phyloP scores from a whole-genome alignment of 1,140 invertebrate species.

The Tetraneura akinire region DNA sequence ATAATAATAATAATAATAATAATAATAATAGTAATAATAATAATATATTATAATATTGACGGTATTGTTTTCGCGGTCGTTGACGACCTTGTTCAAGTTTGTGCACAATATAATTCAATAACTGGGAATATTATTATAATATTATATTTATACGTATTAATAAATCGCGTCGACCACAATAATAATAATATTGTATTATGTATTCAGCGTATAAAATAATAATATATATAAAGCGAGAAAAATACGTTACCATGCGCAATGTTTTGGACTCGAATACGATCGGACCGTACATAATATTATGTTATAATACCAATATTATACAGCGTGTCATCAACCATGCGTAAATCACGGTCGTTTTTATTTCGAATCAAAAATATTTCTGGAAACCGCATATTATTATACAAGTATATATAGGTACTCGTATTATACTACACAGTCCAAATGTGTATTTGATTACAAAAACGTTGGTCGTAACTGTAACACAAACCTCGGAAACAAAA shows the following conservation, averaged over 20 bases:
- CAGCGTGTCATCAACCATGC: not conserved
- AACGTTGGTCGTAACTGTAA: not conserved
- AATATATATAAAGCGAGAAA: not conserved
- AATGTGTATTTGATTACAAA: constrained; percentile 10
- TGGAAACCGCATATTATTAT: too few species aligned
- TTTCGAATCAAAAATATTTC: not conserved
- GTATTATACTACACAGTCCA: too few species aligned
- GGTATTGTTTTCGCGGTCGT: constrained; percentile 7
- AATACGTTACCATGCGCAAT: not conserved
- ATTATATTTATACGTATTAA: not conserved
- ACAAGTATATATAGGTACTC: too few species aligned
- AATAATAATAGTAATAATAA: too few species aligned
- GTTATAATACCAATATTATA: too few species aligned
- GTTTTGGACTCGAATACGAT: not conserved
- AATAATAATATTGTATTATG: not conserved
- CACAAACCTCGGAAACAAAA: not conserved
- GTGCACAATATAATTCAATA: not conserved
- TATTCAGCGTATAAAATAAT: too few species aligned
- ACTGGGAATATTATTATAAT: too few species aligned
- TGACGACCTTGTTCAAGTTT: not conserved
- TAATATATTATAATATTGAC: not conserved
- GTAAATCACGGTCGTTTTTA: constrained; percentile 6
- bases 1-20: too few species aligned
- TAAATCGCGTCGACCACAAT: not conserved
- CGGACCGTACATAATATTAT: not conserved